Conservation (phyloP, 2,113 vertebrate species). For the Platichthys flesus region DNA sequence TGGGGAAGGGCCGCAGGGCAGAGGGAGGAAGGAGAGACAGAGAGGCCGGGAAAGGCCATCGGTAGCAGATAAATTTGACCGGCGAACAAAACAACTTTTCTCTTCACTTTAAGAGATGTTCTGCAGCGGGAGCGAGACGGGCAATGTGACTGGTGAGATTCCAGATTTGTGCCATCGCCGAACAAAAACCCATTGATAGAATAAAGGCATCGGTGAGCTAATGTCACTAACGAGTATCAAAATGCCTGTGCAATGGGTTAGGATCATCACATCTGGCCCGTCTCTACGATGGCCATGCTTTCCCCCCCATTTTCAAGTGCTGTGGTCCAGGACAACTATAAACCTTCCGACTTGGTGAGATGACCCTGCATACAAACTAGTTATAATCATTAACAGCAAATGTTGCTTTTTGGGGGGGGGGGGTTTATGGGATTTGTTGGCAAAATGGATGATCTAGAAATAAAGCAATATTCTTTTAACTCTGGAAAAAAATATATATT, state of each 20-base stretch:
- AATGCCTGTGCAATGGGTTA: not conserved
- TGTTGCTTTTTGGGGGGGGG: no score
- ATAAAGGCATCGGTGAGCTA: not conserved
- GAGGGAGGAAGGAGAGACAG: slow-evolving; percentile 10
- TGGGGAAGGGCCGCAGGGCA: slow-evolving; percentile 51
- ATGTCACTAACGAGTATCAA: not conserved
- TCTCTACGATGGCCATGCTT: no score
- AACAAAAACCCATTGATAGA: not conserved
- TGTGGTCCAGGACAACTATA: no score
- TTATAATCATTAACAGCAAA: no score
- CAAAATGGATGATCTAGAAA: no score
- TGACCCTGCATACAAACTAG: no score
- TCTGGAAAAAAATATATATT: no score
- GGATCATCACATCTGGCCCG: no score
- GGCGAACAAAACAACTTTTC: slow-evolving; percentile 17
- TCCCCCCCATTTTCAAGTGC: no score
- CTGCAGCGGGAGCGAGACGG: not conserved
- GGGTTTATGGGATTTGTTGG: no score
- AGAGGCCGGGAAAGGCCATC: slow-evolving; percentile 30
- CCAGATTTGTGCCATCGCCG: not conserved
- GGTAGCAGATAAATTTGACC: slow-evolving; percentile 25
- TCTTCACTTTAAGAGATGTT: not conserved
- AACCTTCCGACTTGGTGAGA: no score
- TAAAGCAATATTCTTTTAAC: no score
- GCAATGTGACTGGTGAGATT: not conserved